A percentile compares a stretch with the other conserved stretches of the same genome.
phyloP scores from a whole-genome alignment of 2,888 invertebrate genomes.

The Blastobasis adustella region DNA sequence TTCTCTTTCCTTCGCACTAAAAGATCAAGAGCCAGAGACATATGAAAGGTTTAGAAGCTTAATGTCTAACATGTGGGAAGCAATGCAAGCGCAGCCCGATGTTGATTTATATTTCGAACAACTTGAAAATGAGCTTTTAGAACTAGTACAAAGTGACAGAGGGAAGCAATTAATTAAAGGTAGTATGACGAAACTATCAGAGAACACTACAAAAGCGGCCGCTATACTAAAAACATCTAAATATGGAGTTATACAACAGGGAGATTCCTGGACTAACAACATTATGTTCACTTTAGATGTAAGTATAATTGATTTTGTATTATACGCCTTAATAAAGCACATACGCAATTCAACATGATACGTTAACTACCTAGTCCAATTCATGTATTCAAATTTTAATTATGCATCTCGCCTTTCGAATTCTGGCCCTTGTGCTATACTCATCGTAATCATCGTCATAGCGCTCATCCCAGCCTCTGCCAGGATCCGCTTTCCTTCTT shows the following conservation, averaged over 20 bases:
- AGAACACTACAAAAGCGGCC: not conserved
- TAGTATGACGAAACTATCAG: not conserved
- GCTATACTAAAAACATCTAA: constrained; percentile 11
- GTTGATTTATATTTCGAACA: not conserved
- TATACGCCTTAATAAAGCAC: no score
- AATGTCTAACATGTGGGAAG: constrained; percentile 13
- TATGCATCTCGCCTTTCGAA: no score
- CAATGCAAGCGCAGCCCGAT: not conserved
- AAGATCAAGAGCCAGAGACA: constrained; percentile 21
- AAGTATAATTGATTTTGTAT: no score
- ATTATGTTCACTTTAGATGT: constrained; percentile 20
- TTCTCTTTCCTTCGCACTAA: constrained; percentile 28
- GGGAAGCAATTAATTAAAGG: not conserved
- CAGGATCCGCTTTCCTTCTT: no score
- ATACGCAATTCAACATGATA: no score
- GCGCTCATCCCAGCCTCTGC: no score
- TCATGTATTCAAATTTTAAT: no score
- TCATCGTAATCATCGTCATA: no score
- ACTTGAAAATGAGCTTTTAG: constrained; percentile 3
- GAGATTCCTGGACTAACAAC: constrained; percentile 26
- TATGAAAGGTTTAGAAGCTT: constrained; percentile 15
- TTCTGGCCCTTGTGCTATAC: no score
- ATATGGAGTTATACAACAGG: constrained; percentile 19
- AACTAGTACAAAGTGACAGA: constrained; percentile 1
- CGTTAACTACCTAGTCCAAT: no score